Evolutionary conservation across 2,797 vertebrate species (phyloP).

Genomic region (Acanthiza pusilla): DNA sequence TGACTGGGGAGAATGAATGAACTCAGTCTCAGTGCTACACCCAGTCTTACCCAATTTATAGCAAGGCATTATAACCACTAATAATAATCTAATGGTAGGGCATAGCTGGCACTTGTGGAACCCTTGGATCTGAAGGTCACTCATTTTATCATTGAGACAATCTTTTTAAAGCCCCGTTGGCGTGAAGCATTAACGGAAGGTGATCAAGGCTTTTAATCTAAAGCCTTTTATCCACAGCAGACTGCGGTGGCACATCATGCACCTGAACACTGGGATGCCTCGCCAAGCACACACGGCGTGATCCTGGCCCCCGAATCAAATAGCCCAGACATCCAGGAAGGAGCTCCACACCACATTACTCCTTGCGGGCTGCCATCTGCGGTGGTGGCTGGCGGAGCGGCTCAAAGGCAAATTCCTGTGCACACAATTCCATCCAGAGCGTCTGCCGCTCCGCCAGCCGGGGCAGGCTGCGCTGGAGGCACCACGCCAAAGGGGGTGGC

Average conservation of each 20-base stretch:
- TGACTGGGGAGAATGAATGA: neutral
- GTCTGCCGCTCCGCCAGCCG: accelerated
- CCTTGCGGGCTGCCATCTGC: neutral
- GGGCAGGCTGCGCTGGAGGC: neutral
- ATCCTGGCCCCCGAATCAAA: neutral
- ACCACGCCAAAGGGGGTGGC: neutral
- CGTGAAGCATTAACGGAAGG: neutral
- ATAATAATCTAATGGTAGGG: constrained; percentile 25
- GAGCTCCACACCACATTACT: neutral
- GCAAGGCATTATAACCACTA: neutral
- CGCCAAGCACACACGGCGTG: neutral
- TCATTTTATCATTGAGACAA: constrained; percentile 27
- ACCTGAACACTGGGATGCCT: neutral
- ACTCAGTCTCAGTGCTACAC: neutral
- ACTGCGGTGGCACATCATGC: neutral
- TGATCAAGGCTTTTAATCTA: constrained; percentile 27
- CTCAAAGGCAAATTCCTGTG: neutral
- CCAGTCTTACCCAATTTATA: constrained; percentile 16
- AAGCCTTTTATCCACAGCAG: neutral
- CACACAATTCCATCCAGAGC: neutral
- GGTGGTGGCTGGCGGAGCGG: neutral
- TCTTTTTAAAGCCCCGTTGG: neutral
- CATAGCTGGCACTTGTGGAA: neutral
- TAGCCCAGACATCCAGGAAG: neutral
- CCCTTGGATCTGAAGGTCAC: constrained; percentile 9